Conservation (phyloP, 2,888 invertebrate genomes). For the Volucella zonaria region DNA sequence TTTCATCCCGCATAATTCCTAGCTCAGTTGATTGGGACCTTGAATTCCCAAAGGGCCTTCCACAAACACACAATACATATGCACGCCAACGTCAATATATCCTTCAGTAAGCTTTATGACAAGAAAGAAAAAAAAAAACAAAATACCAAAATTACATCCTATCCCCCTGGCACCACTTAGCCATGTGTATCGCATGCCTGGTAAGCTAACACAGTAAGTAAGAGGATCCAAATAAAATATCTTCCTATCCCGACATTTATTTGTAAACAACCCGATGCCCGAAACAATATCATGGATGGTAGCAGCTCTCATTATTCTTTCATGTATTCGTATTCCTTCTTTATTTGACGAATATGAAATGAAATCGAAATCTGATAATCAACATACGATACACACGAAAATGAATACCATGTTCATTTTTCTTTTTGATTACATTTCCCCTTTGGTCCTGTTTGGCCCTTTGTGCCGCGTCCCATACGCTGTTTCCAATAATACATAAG, state of each 20-base stretch:
- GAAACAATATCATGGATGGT: slow-evolving; percentile 50
- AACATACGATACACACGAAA: slow-evolving; percentile 15
- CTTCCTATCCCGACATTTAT: slow-evolving; percentile 19
- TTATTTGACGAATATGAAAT: slow-evolving; percentile 65
- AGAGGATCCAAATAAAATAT: slow-evolving; percentile 36
- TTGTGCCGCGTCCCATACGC: not conserved
- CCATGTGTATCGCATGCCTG: too few relatives aligned
- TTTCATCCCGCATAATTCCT: slow-evolving; percentile 40
- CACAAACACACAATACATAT: not conserved
- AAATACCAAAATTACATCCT: slow-evolving; percentile 21
- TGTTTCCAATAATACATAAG: slow-evolving; percentile 45
- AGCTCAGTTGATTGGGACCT: slow-evolving; percentile 45
- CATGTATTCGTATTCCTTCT: slow-evolving; percentile 46
- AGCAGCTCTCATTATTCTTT: slow-evolving; percentile 42
- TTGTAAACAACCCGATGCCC: slow-evolving; percentile 36
- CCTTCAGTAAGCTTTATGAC: slow-evolving; percentile 31
- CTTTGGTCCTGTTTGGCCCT: not conserved
- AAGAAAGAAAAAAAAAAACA: not conserved
- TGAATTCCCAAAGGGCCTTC: slow-evolving; percentile 21
- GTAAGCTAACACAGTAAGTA: not conserved
- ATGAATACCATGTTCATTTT: slow-evolving; percentile 24
- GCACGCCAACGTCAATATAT: slow-evolving; percentile 4
- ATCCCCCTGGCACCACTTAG: slow-evolving; percentile 25
- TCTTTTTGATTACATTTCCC: slow-evolving; percentile 59
- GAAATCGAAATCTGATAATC: slow-evolving; percentile 71